Percentiles rank a stretch among this genome's conserved stretches.
Conservation (phyloP, 2,797 vertebrate genomes). For the Sebastes diaconus region DNA sequence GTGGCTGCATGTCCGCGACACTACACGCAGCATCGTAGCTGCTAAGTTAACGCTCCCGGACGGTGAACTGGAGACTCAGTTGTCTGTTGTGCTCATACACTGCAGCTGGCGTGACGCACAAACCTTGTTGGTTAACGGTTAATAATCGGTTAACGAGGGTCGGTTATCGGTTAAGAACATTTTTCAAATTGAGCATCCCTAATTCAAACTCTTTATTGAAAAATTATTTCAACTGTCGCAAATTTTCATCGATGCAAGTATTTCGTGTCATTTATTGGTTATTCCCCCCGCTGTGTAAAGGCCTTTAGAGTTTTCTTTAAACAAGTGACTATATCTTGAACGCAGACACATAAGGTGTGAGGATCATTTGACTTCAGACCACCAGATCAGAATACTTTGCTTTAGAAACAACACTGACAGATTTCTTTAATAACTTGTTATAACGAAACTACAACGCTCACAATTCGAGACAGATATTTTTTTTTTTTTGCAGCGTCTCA, state of each 20-base stretch:
- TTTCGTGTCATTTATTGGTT: too few relatives aligned
- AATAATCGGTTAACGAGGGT: too few relatives aligned
- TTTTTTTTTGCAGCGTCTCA: slow-evolving; percentile 7
- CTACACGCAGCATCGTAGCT: too few relatives aligned
- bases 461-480: background rate
- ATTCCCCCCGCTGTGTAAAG: background rate
- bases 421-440: background rate
- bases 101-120: too few relatives aligned
- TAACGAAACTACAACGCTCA: background rate
- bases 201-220: background rate
- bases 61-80: too few relatives aligned
- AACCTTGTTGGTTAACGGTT: too few relatives aligned
- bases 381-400: background rate
- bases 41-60: too few relatives aligned
- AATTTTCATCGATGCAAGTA: background rate
- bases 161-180: too few relatives aligned
- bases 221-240: background rate
- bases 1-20: too few relatives aligned
- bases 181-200: too few relatives aligned
- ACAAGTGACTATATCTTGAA: background rate
- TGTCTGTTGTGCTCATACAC: too few relatives aligned
- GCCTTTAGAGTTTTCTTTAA: background rate
- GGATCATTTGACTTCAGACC: background rate
- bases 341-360: background rate
- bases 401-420: background rate